These are phyloP conservation scores for Aleadryas rufinucha DNA, from an alignment of 2,113 vertebrate species.

Conservation along the genomic window DNA sequence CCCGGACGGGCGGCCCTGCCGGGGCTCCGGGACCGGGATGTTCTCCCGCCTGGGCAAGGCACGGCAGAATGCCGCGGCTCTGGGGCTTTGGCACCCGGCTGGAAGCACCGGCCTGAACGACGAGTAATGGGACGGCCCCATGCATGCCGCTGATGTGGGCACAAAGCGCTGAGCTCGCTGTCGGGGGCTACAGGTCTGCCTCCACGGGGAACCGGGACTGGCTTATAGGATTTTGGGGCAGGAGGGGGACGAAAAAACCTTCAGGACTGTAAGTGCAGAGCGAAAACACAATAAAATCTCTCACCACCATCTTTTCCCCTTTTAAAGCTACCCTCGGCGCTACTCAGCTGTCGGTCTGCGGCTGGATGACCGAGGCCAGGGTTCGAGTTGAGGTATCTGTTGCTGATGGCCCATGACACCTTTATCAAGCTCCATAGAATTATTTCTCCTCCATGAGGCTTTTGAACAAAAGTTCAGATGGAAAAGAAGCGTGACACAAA, in stretches of 20 bases:
- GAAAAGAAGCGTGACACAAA: not conserved
- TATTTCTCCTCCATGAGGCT: not conserved
- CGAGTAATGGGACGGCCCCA: accelerated
- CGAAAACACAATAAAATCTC: not conserved
- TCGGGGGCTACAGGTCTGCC: not conserved
- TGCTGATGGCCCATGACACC: accelerated
- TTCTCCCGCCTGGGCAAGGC: too few species aligned
- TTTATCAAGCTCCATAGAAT: not conserved
- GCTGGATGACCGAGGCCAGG: accelerated
- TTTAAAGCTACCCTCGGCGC: not conserved
- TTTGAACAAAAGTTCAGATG: not conserved
- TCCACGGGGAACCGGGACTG: not conserved
- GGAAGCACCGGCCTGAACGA: accelerated
- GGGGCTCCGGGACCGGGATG: too few species aligned
- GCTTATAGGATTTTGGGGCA: not conserved
- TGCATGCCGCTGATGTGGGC: accelerated
- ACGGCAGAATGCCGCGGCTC: accelerated
- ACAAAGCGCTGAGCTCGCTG: not conserved
- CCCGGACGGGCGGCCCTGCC: too few species aligned
- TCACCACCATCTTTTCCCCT: not conserved
- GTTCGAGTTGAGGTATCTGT: accelerated
- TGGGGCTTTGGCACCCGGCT: accelerated
- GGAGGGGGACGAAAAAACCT: not conserved
- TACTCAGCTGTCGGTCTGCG: accelerated
- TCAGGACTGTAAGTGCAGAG: not conserved